Percentiles rank a stretch among this genome's conserved stretches.
These are phyloP conservation scores for Invenusta paracnida DNA, from an alignment of 2,888 invertebrate species.

Conservation along the genomic window DNA sequence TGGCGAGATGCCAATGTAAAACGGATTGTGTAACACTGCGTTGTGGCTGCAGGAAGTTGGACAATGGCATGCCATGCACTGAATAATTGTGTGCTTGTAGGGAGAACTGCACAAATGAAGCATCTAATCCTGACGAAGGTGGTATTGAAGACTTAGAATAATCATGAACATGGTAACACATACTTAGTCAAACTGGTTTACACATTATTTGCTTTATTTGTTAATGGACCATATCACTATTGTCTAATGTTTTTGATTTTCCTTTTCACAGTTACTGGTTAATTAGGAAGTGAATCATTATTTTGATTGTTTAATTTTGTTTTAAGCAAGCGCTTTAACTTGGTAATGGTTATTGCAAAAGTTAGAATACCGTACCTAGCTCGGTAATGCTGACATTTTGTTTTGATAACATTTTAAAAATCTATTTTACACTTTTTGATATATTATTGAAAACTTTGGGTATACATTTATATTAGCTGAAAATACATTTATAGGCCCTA, in stretches of 20 bases:
- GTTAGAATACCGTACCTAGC: too few species aligned
- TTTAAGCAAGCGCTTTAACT: too few species aligned
- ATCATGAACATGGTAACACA: background rate
- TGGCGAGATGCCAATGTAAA: constrained; percentile 13
- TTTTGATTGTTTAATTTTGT: too few species aligned
- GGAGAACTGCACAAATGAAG: background rate
- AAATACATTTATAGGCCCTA: background rate
- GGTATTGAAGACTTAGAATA: constrained; percentile 11
- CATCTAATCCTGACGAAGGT: constrained; percentile 12
- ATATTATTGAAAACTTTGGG: background rate
- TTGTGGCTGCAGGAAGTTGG: constrained; percentile 17
- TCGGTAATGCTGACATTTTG: too few species aligned
- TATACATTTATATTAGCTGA: background rate
- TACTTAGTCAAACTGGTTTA: background rate
- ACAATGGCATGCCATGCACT: background rate
- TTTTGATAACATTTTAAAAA: background rate
- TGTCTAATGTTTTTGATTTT: too few species aligned
- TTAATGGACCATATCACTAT: too few species aligned
- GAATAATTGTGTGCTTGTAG: background rate
- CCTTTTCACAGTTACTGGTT: too few species aligned
- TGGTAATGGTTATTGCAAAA: background rate
- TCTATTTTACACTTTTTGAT: background rate
- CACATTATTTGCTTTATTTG: background rate
- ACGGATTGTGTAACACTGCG: constrained; percentile 10
- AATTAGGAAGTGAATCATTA: too few species aligned